Conservation (phyloP, 1,140 invertebrate genomes). For the Uloborus diversus region DNA sequence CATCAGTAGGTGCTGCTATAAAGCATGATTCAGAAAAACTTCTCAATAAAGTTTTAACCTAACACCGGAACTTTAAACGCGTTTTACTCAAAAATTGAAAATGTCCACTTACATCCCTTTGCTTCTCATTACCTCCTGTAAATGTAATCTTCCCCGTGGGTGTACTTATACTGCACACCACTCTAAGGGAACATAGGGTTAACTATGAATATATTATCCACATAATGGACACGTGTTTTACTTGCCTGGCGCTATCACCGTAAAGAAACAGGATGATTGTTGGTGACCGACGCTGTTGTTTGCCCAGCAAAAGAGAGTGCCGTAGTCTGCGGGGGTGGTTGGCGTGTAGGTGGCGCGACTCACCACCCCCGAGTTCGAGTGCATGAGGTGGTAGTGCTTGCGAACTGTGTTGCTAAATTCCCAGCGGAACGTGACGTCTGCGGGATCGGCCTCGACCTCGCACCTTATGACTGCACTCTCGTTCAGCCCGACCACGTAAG, state of each 20-base stretch:
- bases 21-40: too few species aligned
- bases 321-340: constrained; percentile 58
- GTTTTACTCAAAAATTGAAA: too few species aligned
- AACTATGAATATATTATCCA: neutral
- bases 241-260: constrained; percentile 60
- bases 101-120: too few species aligned
- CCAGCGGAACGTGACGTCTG: constrained; percentile 70
- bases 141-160: too few species aligned
- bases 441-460: constrained; percentile 88
- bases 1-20: too few species aligned
- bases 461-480: constrained; percentile 80
- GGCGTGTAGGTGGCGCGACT: constrained; percentile 47
- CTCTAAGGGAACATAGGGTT: neutral
- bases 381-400: constrained; percentile 46
- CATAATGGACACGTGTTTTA: too few species aligned
- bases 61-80: too few species aligned
- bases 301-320: constrained; percentile 60
- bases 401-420: constrained; percentile 58
- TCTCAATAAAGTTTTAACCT: too few species aligned
- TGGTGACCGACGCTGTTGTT: constrained; percentile 62
- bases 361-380: neutral
- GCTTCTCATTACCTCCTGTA: too few species aligned
- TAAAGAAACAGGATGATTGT: constrained; percentile 61
- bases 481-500: constrained; percentile 82
- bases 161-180: too few species aligned